Base-by-base conservation (phyloP, 2,888 invertebrate species). In the Serripes groenlandicus region DNA sequence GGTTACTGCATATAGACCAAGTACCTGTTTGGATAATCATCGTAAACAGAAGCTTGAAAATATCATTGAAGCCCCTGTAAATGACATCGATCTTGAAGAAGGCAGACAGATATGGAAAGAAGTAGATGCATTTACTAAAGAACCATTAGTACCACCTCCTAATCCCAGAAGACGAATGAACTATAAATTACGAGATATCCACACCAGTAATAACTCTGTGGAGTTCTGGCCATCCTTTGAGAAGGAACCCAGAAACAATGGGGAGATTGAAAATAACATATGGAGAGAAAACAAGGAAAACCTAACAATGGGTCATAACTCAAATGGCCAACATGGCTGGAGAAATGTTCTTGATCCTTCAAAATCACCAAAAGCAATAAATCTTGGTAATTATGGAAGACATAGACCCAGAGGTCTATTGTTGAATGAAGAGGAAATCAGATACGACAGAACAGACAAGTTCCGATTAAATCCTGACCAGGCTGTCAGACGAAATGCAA, bases 71-170 rank as follows among this genome's bases (percentile, higher is more conserved):
- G 37, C n/a, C 26, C 23, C 54, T 28, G 49, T 70, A 5, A 37
- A 70, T 64, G 62, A 35, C 32, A 28, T 64, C 26, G 62, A 77
- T 37, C 5, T 64, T 35, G 75, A 78, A 32, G 70, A 77, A 49
- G 81, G 64, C 5, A 49, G 66, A 42, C 70, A 52, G 37, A 73
- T 78, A 15, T 82, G 81, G 77, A 32, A 52, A 42, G 78, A 82
- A 52, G 74, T 82, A 3, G 52, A 81, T 60, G 56, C 34, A 5
- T 66, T 76, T 4, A 49, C 30, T 28, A 35, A 35, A 32, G 64
- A 64, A 35, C 35, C 64, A 37, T 11, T 64, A 1, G 35, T 64
- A 21, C 37, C 37, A 2, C 37, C 26, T 2, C 37, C 35, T 1
- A 35, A 23, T 4, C 18, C 64, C 1, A 18, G 32, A 21, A 28